A percentile compares a stretch with the other conserved stretches of the same genome.
Conservation (phyloP, 2,113 vertebrate genomes). For the Recurvirostra avosetta region DNA sequence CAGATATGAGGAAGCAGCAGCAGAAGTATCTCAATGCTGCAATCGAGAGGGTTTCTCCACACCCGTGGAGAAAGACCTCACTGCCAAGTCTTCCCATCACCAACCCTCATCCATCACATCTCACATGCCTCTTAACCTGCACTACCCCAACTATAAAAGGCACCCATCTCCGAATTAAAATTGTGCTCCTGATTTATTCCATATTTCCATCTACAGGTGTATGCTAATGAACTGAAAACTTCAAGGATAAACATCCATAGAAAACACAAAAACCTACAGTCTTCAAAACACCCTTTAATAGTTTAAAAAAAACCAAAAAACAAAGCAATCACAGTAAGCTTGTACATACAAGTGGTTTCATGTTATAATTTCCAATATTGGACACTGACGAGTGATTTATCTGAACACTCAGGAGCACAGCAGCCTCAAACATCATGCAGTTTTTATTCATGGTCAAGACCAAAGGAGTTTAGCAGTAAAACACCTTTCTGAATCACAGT, state of each 20-base stretch:
- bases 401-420: not conserved
- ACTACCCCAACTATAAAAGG: not conserved
- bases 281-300: not conserved
- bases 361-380: not conserved
- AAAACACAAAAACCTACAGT: not conserved
- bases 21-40: not conserved
- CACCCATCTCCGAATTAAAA: not conserved
- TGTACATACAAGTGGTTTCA: not conserved
- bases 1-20: not conserved
- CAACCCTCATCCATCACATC: not conserved
- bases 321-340: not conserved
- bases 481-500: not conserved
- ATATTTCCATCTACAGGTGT: not conserved
- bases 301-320: not conserved
- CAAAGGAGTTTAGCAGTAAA: not conserved
- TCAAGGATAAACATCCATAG: not conserved
- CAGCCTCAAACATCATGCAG: not conserved
- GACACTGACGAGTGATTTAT: not conserved
- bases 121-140: not conserved
- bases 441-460: not conserved
- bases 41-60: not conserved
- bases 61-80: not conserved
- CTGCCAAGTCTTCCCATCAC: not conserved
- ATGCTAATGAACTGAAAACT: not conserved
- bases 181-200: not conserved